A percentile compares a stretch with the other conserved stretches of the same genome.
phyloP scores from a whole-genome alignment of 2,888 invertebrate genomes.

The Heteromyza rotundicornis region DNA sequence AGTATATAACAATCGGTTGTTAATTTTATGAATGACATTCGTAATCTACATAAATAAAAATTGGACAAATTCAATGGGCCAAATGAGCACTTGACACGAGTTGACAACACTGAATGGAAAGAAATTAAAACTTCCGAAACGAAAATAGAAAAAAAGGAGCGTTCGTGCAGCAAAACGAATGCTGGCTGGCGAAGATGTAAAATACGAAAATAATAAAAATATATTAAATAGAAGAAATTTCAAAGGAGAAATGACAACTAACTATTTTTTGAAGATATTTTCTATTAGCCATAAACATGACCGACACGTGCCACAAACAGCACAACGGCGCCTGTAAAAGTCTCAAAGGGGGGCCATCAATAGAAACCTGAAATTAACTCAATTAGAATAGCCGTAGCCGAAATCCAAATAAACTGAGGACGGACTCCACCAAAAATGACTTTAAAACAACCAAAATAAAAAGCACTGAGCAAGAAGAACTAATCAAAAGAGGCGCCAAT shows the following conservation, averaged over 20 bases:
- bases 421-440: no score
- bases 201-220: no score
- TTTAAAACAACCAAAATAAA: no score
- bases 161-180: neutral
- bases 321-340: neutral
- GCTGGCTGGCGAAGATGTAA: neutral
- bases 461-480: no score
- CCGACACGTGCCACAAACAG: neutral
- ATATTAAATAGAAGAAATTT: neutral
- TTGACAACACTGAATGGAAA: neutral
- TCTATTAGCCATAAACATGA: neutral
- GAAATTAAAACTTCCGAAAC: neutral
- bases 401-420: constrained; percentile 9
- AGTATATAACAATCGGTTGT: no score
- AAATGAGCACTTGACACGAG: neutral
- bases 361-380: constrained; percentile 13
- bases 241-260: neutral
- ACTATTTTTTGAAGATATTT: no score
- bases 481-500: no score
- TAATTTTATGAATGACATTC: no score
- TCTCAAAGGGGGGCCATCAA: neutral
- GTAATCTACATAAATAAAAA: no score
- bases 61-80: no score
- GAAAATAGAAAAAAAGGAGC: neutral
- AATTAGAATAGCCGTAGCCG: neutral